Evolutionary conservation across 2,888 invertebrate genomes (phyloP).

Genomic region (Terebella lapidaria): DNA sequence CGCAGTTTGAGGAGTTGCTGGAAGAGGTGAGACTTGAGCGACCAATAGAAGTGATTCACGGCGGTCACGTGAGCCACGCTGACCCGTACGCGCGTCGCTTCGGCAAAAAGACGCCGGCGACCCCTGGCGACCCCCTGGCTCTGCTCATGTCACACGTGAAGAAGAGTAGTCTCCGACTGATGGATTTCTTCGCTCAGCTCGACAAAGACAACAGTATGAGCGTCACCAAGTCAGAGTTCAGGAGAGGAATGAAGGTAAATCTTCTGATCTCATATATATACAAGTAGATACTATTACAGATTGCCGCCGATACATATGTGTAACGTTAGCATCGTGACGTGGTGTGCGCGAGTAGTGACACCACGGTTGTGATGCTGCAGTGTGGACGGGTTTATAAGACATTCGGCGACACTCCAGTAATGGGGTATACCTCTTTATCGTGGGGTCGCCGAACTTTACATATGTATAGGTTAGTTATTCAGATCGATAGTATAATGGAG

Average conservation of each 20-base stretch:
- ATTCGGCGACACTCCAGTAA: no score
- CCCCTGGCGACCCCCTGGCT: conserved; percentile 5
- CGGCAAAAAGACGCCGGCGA: neutral
- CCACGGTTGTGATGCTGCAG: no score
- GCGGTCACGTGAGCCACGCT: conserved; percentile 7
- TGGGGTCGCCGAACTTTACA: no score
- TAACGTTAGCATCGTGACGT: no score
- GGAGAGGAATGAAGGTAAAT: conserved; percentile 11
- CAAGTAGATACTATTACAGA: no score
- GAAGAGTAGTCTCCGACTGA: conserved; percentile 7
- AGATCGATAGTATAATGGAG: no score
- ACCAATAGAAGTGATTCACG: conserved; percentile 5
- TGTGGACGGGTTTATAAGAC: no score
- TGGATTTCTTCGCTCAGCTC: conserved; percentile 12
- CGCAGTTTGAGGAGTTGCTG: conserved; percentile 4
- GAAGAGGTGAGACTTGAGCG: neutral
- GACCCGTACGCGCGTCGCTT: neutral
- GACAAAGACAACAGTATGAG: conserved; percentile 14
- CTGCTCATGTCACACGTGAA: conserved; percentile 6
- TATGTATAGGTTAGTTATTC: no score
- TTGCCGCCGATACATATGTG: no score
- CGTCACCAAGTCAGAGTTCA: conserved; percentile 7
- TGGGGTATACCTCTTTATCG: no score
- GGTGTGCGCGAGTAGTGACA: no score
- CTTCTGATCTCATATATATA: no score